Evolutionary conservation across 2,888 invertebrate genomes (phyloP), one percentile per base, ranked within the genome.

Genomic region (Andrena chrysosceles): DNA sequence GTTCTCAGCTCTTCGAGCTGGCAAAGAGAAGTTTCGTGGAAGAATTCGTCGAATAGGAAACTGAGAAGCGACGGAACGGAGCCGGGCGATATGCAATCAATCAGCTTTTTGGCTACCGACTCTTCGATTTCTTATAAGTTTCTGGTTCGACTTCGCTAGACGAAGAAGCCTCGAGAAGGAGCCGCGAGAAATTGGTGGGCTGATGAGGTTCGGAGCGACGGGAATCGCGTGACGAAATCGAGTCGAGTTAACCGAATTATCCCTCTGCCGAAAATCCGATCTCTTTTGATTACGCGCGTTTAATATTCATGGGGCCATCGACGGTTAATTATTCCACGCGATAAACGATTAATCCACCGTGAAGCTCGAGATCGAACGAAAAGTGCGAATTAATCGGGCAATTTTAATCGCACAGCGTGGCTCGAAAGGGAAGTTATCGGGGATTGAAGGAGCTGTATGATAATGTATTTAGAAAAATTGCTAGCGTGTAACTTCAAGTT

Each of bases 321-420:
- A 74, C 73, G 54, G 83, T 83, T 83, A 82, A 83, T 83, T 83
- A 83, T 83, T 83, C 82, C 77, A 69, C 59, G 66, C 77, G 83
- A 82, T 70, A 69, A 83, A 83, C 73, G 82, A 82, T 77, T 83
- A 83, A 83, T 82, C 71, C 52, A 48, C 56, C 23, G 56, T 13
- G 56, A 56, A 54, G 79, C 33, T 49, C 56, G 29, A 70, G 71
- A 80, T 80, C 79, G 79, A 67, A 60, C 52, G 73, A 64, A 69
- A 42, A 64, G 59, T 63, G 60, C 3, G 68, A 66, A 48, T 52
- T 56, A 42, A 73, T 52, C 66, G 69, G 54, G 66, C 72, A 81
- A 83, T 13, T 66, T 77, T 54, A 29, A 77, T 80, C 60, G 63
- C n/a, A 3, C 63, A 62, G 33, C 31, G 29, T 2, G 42, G 23